A percentile compares a stretch with the other conserved stretches of the same genome.
phyloP scores from a whole-genome alignment of 2,888 invertebrate species.

The Pegoplata infirma region DNA sequence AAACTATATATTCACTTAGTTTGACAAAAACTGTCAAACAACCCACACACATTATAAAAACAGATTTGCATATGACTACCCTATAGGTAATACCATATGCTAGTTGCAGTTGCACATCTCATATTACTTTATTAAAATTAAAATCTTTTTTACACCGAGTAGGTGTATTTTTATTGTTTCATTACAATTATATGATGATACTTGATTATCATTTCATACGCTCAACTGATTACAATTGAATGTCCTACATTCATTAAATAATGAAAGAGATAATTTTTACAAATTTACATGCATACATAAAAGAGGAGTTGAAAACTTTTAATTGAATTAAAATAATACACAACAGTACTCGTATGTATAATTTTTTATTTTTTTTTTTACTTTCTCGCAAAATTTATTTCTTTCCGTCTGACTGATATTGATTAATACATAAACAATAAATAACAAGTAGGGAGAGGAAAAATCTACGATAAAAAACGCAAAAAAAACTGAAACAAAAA shows the following conservation, averaged over 20 bases:
- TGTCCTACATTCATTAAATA: slow-evolving; percentile 42
- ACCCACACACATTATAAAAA: too few relatives aligned
- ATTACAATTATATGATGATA: slow-evolving; percentile 4
- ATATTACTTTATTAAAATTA: too few relatives aligned
- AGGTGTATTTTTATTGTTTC: too few relatives aligned
- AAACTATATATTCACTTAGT: too few relatives aligned
- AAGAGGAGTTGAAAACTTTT: slow-evolving; percentile 55
- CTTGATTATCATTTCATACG: slow-evolving; percentile 36
- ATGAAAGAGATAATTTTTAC: slow-evolving; percentile 49
- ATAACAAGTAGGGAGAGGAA: slow-evolving; percentile 51
- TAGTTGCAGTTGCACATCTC: too few relatives aligned
- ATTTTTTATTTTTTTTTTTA: slow-evolving; percentile 2
- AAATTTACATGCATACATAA: slow-evolving; percentile 60
- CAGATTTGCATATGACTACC: too few relatives aligned
- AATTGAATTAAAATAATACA: slow-evolving; percentile 48
- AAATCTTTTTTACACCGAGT: too few relatives aligned
- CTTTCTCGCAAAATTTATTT: slow-evolving; percentile 40
- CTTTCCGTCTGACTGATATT: slow-evolving; percentile 58
- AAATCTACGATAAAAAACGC: slow-evolving; percentile 21
- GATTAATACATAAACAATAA: slow-evolving; percentile 61
- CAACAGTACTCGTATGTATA: background rate
- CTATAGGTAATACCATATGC: too few relatives aligned
- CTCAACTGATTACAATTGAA: slow-evolving; percentile 22
- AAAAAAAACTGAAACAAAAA: slow-evolving; percentile 8
- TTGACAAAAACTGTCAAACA: too few relatives aligned